phyloP scores from a whole-genome alignment of 2,113 vertebrate species.

The Tupaia chinensis region DNA sequence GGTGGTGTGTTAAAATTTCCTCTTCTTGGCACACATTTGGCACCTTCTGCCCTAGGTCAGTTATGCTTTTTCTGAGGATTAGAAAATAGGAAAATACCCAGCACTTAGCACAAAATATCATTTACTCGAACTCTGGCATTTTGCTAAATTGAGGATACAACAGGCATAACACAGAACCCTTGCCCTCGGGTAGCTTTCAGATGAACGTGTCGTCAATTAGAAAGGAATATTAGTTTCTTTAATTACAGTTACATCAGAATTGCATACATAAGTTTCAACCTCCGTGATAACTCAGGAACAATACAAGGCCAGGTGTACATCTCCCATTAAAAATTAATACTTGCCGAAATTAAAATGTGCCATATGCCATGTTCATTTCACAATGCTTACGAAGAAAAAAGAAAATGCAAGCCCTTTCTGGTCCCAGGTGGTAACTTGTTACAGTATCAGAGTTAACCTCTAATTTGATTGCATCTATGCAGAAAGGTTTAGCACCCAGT shows the following conservation, averaged over 20 bases:
- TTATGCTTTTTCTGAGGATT: background rate
- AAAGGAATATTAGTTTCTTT: background rate
- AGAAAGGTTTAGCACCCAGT: slow-evolving; percentile 18
- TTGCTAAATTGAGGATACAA: background rate
- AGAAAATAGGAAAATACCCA: background rate
- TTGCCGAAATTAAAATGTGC: slow-evolving; percentile 66
- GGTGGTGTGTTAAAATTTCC: background rate
- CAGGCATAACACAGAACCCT: background rate
- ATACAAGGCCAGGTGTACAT: slow-evolving; percentile 35
- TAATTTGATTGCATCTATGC: slow-evolving; percentile 13
- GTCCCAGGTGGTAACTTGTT: slow-evolving; percentile 41
- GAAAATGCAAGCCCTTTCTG: background rate
- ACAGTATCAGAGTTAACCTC: slow-evolving; percentile 30
- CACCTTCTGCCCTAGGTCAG: background rate
- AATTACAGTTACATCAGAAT: slow-evolving; percentile 43
- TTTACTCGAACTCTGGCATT: background rate
- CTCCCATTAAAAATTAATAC: slow-evolving; percentile 68
- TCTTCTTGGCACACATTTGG: background rate
- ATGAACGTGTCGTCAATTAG: background rate
- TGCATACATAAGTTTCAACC: background rate
- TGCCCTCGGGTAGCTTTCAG: background rate
- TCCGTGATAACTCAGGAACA: slow-evolving; percentile 14
- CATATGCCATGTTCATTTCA: slow-evolving; percentile 48
- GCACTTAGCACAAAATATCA: background rate
- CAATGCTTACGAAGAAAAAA: slow-evolving; percentile 1